Conservation (phyloP, 2,113 vertebrate genomes). For the Typhlomys cinereus region DNA sequence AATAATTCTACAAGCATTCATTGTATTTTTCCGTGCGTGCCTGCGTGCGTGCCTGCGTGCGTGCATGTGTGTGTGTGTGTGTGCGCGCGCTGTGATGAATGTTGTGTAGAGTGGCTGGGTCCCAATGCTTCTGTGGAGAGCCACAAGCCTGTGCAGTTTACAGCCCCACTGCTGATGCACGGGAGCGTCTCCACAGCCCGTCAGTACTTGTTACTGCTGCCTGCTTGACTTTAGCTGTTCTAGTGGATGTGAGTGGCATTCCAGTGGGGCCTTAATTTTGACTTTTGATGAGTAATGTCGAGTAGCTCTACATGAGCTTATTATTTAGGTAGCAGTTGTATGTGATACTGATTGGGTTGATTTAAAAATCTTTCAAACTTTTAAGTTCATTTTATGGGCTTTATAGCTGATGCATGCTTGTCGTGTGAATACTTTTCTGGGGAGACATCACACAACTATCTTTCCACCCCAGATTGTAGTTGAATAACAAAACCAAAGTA, state of each 20-base stretch:
- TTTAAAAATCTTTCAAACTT: neutral
- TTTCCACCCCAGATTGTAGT: too few species aligned
- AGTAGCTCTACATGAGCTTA: neutral
- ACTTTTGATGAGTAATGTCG: neutral
- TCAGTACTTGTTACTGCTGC: neutral
- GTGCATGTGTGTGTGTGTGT: neutral
- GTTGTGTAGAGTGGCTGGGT: neutral
- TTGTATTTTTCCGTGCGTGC: too few species aligned
- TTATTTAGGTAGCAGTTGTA: neutral
- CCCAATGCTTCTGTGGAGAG: rapidly evolving
- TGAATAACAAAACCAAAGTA: too few species aligned
- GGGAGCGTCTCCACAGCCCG: neutral
- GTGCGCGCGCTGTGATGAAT: rapidly evolving
- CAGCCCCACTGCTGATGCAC: neutral
- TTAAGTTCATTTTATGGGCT: neutral
- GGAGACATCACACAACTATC: too few species aligned
- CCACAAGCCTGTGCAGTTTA: neutral
- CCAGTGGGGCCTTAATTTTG: neutral
- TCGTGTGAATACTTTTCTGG: too few species aligned
- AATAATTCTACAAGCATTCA: neutral
- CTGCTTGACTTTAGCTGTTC: neutral
- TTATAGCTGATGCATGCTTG: neutral
- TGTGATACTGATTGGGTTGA: neutral
- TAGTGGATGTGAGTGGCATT: neutral
- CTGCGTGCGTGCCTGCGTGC: too few species aligned